Evolutionary conservation across 2,797 vertebrate genomes (phyloP), one percentile per base, ranked within the genome.

Genomic region (Melanotaenia nigrans): DNA sequence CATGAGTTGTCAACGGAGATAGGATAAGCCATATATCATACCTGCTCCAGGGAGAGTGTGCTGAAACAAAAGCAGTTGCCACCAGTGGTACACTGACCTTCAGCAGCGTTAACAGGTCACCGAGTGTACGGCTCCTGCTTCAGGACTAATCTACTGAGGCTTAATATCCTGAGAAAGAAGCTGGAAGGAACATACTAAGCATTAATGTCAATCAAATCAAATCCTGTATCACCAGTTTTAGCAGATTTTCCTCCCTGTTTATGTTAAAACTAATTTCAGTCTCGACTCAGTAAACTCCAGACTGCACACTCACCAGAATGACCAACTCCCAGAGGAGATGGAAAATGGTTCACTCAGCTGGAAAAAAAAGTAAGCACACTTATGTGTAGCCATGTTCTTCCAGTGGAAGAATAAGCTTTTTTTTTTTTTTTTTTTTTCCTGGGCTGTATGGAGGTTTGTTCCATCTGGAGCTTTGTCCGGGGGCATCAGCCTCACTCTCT

Each of bases 81-180:
- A 85, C 76, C 77, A 82, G 71, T 80, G 64, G 77, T 73, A 68
- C 60, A 14, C 28, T 87, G 89, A 89, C 90, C 85, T 89, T 84
- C 75, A 81, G 67, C 71, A 61, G 83, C 53, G 57, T 40, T 77
- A 77, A 71, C 53, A 72, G 89, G 85, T 87, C 82, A 85, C 33
- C 11, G 10, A 10, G 61, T 78, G 82, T 56, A 61, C 78, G 79
- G 75, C 32, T 66, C 18, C 60, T 18, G 78, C 86, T 84, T 85
- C 61, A 45, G 76, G 85, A 78, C 71, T 56, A 68, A 80, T 79
- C 56, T 78, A 78, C 63, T 30, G 8, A 58, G 53, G 56, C 45
- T 36, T 49, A 68, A 69, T 59, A 72, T 28, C 38, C 63, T 57
- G 64, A 79, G 22, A 11, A 61, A 47, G 78, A 51, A 64, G 61